These are phyloP conservation scores for Heliconius hortense DNA, from an alignment of 2,888 invertebrate genomes.

Conservation along the genomic window DNA sequence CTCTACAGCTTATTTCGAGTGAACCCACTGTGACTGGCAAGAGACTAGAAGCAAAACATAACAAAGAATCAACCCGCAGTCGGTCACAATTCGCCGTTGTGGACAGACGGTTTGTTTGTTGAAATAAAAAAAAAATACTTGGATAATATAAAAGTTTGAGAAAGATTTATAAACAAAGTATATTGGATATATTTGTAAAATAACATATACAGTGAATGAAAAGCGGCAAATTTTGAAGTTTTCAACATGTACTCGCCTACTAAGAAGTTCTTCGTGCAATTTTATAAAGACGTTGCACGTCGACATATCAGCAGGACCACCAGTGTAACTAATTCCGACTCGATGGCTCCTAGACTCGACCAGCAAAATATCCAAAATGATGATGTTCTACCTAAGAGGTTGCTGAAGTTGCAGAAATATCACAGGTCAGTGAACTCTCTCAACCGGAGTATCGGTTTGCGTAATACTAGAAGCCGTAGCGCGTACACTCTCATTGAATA, in stretches of 20 bases:
- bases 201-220: background rate
- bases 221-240: conserved; percentile 46
- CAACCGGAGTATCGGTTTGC: conserved; percentile 51
- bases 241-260: conserved; percentile 64
- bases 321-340: conserved; percentile 83
- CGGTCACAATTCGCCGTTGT: conserved; percentile 60
- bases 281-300: conserved; percentile 73
- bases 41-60: conserved; percentile 73
- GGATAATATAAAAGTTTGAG: conserved; percentile 18
- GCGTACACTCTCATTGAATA: conserved; percentile 17
- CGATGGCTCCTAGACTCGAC: conserved; percentile 78
- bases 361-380: conserved; percentile 64
- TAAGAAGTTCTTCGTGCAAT: conserved; percentile 66
- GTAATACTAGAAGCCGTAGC: conserved; percentile 55
- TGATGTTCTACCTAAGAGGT: conserved; percentile 70
- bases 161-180: background rate
- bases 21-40: conserved; percentile 63
- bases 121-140: background rate
- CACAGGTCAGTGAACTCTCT: conserved; percentile 80
- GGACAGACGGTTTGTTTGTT: conserved; percentile 52
- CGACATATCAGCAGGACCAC: conserved; percentile 83
- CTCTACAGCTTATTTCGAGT: conserved; percentile 61
- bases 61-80: conserved; percentile 71
- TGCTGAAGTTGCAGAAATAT: conserved; percentile 80
- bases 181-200: background rate